Evolutionary conservation across 2,888 invertebrate species (phyloP).

Genomic region (Eumacrocentrus americanus): DNA sequence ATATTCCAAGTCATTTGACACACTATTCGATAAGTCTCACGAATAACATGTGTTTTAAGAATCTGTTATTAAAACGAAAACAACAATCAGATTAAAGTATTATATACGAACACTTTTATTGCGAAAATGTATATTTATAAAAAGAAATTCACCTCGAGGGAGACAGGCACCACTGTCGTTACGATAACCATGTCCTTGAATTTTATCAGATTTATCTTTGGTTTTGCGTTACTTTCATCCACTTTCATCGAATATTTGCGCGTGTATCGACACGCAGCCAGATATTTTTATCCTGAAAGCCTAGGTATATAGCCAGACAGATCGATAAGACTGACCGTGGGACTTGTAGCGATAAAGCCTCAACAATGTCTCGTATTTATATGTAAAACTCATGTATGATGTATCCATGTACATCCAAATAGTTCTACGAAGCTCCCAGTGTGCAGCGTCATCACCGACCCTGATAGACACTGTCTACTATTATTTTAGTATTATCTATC

Average conservation of each 20-base stretch:
- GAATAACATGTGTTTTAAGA: too few relatives aligned
- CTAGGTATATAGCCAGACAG: constrained; percentile 32
- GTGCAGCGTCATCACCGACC: neutral
- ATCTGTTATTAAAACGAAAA: too few relatives aligned
- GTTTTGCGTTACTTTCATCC: constrained; percentile 15
- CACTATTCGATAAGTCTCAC: too few relatives aligned
- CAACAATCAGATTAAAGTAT: too few relatives aligned
- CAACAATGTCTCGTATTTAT: neutral
- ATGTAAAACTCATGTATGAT: neutral
- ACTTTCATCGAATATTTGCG: constrained; percentile 26
- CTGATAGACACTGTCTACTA: neutral
- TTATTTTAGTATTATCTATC: neutral
- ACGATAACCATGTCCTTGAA: neutral
- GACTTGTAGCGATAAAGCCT: constrained; percentile 4
- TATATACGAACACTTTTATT: too few relatives aligned
- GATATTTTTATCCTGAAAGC: constrained; percentile 46
- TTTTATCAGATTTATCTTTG: constrained; percentile 7
- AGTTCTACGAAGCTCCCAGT: neutral
- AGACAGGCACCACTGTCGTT: too few relatives aligned
- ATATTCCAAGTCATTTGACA: too few relatives aligned
- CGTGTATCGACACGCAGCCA: constrained; percentile 47
- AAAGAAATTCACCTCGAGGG: neutral
- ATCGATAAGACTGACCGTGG: constrained; percentile 43
- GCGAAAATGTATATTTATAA: too few relatives aligned
- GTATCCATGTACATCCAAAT: neutral